A percentile compares a stretch with the other conserved stretches of the same genome.
These are phyloP conservation scores for Coronaproctus castanopsis DNA, from an alignment of 2,888 invertebrate genomes.

Conservation along the genomic window DNA sequence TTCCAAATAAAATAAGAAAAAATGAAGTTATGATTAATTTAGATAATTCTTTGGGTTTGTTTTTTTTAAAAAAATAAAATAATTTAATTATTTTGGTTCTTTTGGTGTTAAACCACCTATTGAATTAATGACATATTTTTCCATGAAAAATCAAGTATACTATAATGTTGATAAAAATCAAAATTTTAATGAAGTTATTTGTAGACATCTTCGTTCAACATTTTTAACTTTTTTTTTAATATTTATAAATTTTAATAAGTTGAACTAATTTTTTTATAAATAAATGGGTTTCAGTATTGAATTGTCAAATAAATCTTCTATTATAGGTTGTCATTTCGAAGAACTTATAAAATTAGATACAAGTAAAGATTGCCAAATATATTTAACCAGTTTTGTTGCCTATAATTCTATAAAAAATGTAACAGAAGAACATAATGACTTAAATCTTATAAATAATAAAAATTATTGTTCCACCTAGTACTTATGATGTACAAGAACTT, in stretches of 20 bases:
- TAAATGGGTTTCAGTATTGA: neutral
- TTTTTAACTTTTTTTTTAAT: constrained; percentile 2
- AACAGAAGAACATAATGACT: neutral
- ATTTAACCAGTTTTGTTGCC: neutral
- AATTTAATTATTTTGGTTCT: constrained; percentile 7
- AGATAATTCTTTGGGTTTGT: constrained; percentile 6
- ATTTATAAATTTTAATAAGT: constrained; percentile 2
- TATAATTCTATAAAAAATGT: neutral
- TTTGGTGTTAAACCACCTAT: constrained; percentile 9
- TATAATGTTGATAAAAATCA: neutral
- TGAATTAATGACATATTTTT: constrained; percentile 4
- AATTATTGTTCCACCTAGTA: neutral
- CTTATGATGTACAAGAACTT: neutral
- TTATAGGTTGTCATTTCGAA: neutral
- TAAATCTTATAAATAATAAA: neutral
- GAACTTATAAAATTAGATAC: neutral
- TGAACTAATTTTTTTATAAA: neutral
- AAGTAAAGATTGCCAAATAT: neutral
- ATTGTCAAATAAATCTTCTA: neutral
- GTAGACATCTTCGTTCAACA: neutral
- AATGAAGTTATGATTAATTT: constrained; percentile 1
- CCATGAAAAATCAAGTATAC: neutral
- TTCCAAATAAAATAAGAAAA: constrained; percentile 9
- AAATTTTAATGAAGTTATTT: neutral
- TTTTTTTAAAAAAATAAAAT: constrained; percentile 6